Conservation (phyloP, 2,797 vertebrate species). For the Tapera naevia region DNA sequence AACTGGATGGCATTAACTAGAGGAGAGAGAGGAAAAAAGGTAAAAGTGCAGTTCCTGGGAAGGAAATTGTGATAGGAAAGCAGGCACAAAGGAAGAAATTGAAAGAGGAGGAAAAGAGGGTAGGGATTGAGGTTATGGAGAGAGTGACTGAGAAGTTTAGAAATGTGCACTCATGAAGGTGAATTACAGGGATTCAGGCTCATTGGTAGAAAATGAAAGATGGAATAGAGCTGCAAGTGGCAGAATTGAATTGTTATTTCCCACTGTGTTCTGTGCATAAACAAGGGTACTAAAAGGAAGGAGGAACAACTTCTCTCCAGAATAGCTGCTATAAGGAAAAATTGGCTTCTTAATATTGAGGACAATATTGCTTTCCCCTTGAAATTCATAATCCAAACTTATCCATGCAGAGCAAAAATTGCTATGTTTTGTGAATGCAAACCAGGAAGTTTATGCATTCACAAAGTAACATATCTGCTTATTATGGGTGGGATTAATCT, state of each 20-base stretch:
- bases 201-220: background rate
- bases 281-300: background rate
- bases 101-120: background rate
- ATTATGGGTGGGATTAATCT: background rate
- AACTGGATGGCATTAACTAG: background rate
- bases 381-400: background rate
- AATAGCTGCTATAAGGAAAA: background rate
- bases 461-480: background rate
- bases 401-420: background rate
- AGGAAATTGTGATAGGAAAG: background rate
- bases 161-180: background rate
- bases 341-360: background rate
- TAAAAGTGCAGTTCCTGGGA: accelerated
- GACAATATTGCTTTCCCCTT: background rate
- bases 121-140: background rate
- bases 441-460: background rate
- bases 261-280: background rate
- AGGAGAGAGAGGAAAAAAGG: background rate
- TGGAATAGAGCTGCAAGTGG: background rate
- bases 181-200: background rate
- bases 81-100: accelerated
- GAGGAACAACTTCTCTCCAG: background rate
- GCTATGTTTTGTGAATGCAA: background rate
- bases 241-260: background rate
- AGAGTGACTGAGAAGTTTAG: background rate